Conservation (phyloP, 2,797 vertebrate species). For the Pipistrellus pygmaeus region DNA sequence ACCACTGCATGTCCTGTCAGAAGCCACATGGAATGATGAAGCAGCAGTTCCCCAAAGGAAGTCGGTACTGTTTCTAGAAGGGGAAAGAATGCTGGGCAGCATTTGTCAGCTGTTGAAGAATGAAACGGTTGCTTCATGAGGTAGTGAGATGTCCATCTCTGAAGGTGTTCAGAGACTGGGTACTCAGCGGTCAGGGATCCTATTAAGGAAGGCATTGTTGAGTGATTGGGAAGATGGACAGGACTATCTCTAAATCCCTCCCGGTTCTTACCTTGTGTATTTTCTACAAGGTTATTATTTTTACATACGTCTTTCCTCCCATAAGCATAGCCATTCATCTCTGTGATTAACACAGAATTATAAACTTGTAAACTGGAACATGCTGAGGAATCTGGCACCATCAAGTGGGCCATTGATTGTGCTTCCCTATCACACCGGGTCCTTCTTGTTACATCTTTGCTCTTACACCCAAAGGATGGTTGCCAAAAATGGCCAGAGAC, state of each 20-base stretch:
- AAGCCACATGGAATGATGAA: neutral
- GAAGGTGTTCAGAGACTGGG: neutral
- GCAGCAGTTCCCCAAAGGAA: neutral
- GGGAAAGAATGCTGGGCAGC: neutral
- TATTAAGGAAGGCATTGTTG: neutral
- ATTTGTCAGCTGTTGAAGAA: neutral
- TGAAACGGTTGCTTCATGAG: neutral
- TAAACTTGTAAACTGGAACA: conserved; percentile 82
- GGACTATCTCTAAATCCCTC: neutral
- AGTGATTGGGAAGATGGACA: neutral
- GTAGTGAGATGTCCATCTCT: neutral
- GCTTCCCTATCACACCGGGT: conserved; percentile 76
- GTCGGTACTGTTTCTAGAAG: neutral
- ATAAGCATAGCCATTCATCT: conserved; percentile 74
- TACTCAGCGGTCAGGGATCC: neutral
- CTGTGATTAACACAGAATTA: conserved; percentile 79
- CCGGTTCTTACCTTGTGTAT: neutral
- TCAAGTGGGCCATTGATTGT: conserved; percentile 78
- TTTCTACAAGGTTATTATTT: conserved; percentile 42
- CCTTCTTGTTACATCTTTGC: conserved; percentile 77
- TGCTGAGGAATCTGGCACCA: conserved; percentile 79
- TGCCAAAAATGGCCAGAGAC: conserved; percentile 70
- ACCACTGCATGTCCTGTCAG: neutral
- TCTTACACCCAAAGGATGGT: conserved; percentile 76
- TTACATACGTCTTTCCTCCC: conserved; percentile 59